Base-by-base conservation (phyloP, 2,888 invertebrate genomes). In the Tuberolachnus salignus region DNA sequence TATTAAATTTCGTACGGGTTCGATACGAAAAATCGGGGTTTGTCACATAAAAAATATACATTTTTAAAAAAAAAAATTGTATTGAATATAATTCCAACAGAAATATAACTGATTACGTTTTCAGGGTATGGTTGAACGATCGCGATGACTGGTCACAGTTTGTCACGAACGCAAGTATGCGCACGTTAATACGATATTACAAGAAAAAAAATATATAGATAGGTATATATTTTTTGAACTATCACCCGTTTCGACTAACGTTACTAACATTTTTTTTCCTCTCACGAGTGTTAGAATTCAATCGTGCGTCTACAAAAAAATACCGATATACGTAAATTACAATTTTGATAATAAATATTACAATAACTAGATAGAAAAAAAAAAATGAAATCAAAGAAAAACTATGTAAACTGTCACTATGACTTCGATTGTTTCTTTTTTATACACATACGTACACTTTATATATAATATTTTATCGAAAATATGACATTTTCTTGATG, bases 161-260 rank as follows among this genome's bases (percentile, higher is more conserved):
- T 64, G 63, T 74, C 74, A 74, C 64, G 74, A 74, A 74, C 13
- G 23, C 53, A 14, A 19, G 10, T 14, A 26, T 55, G 19, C 44
- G 21, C 70, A 34, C 55, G 49, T 55, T 10, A n/a, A 74, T 64
- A 64, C 53, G 23, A 64, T n/a, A 63, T 73, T 73, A 63, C 34
- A 73, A 64, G 42, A 64, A 74, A 13, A 53, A 53, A 14, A 14
- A 61, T 19, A 16, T 19, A 23, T 26, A 4, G 42, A 14, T 13
- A 14, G 1, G 21, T 44, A 42, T 51, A 70, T 44, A 23, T 23
- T 21, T 19, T 63, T 19, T 55, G 74, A 74, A 63, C 74, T 74
- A 73, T 73, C 73, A 51, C 63, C 73, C 63, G 63, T 73, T 73
- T 53, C 73, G 51, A 73, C 63, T 63, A 63, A 63, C 73, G 73